phyloP scores from a whole-genome alignment of 2,888 invertebrate species.

The Synanthedon myopaeformis region DNA sequence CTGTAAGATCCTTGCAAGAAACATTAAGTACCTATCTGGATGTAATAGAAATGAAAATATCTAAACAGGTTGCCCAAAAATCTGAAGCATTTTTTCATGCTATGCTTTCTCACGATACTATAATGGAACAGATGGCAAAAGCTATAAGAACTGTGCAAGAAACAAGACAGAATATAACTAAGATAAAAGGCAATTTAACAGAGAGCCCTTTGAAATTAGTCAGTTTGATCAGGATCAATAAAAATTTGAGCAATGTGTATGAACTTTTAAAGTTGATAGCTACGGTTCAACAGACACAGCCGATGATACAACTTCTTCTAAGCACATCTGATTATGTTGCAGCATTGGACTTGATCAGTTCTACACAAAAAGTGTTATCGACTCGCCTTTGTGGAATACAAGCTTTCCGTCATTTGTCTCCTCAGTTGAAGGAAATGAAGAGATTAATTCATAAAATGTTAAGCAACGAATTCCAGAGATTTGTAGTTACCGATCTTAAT shows the following conservation, averaged over 20 bases:
- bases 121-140: slow-evolving; percentile 93
- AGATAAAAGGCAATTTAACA: slow-evolving; percentile 83
- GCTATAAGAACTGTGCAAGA: slow-evolving; percentile 82
- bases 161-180: slow-evolving; percentile 80
- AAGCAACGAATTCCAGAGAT: slow-evolving; percentile 92
- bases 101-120: slow-evolving; percentile 97
- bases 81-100: slow-evolving; percentile 98
- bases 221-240: slow-evolving; percentile 74
- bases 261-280: slow-evolving; percentile 90
- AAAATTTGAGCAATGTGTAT: slow-evolving; percentile 74
- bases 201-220: slow-evolving; percentile 84
- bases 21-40: slow-evolving; percentile 94
- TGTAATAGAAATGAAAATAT: slow-evolving; percentile 93
- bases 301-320: slow-evolving; percentile 93
- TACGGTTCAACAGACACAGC: slow-evolving; percentile 97
- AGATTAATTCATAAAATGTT: slow-evolving; percentile 97
- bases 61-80: slow-evolving; percentile 92
- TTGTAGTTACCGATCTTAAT: slow-evolving; percentile 91
- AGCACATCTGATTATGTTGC: slow-evolving; percentile 98
- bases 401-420: slow-evolving; percentile 94
- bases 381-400: slow-evolving; percentile 93
- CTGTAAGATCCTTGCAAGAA: slow-evolving; percentile 83
- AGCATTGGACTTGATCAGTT: slow-evolving; percentile 95
- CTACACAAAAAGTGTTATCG: slow-evolving; percentile 93
- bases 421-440: slow-evolving; percentile 95